phyloP scores from a whole-genome alignment of 2,888 invertebrate species.

The Oasisia sp. region DNA sequence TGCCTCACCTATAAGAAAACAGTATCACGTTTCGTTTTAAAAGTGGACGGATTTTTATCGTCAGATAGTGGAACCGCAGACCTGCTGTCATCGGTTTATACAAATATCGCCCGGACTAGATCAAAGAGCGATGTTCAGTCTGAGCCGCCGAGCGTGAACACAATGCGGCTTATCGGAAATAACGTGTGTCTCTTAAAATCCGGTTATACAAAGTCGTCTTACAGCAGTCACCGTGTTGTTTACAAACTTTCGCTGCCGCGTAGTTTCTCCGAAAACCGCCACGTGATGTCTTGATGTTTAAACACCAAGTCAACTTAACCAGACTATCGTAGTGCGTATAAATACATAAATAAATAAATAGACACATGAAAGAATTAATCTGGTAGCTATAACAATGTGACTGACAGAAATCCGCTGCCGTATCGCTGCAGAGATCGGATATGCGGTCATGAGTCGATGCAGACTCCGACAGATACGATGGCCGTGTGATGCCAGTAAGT shows the following conservation, averaged over 20 bases:
- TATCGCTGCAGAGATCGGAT: not conserved
- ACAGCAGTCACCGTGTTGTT: not conserved
- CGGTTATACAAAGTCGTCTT: not conserved
- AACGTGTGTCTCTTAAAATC: not conserved
- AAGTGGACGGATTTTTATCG: not conserved
- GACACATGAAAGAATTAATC: no score
- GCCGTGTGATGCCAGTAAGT: not conserved
- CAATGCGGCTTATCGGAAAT: slow-evolving; percentile 17
- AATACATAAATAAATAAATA: no score
- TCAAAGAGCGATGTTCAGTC: not conserved
- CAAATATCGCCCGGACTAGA: not conserved
- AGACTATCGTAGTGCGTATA: not conserved
- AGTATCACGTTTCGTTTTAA: not conserved
- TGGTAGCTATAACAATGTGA: not conserved
- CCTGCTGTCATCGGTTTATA: not conserved
- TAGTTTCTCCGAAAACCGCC: not conserved
- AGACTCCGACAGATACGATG: not conserved
- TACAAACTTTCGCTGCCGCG: not conserved
- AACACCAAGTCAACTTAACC: not conserved
- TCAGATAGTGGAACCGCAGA: not conserved
- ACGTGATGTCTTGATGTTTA: not conserved
- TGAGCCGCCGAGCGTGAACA: not conserved
- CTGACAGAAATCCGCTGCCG: not conserved
- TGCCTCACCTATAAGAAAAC: not conserved
- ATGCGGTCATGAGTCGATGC: not conserved